Evolutionary conservation across 1,140 invertebrate species (phyloP).

Genomic region (Lordiphosa clarofinis): DNA sequence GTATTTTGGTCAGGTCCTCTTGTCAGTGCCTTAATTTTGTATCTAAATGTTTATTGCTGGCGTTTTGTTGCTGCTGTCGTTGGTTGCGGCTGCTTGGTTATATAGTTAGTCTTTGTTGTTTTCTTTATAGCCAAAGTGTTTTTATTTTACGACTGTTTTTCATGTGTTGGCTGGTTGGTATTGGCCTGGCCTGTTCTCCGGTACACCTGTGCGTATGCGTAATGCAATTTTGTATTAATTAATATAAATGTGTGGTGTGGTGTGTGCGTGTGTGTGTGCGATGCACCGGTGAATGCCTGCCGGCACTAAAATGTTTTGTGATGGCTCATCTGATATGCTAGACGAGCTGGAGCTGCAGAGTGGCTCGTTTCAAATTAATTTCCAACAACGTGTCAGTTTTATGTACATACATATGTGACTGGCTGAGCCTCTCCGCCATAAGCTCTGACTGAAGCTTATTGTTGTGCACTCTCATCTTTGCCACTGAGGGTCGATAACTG

Average conservation of each 20-base stretch:
- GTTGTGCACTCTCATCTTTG: slow-evolving; percentile 20
- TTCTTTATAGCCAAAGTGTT: slow-evolving; percentile 57
- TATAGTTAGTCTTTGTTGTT: slow-evolving; percentile 32
- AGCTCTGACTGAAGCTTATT: slow-evolving; percentile 27
- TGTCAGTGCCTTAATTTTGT: slow-evolving; percentile 35
- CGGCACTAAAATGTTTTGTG: slow-evolving; percentile 53
- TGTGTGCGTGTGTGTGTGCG: slow-evolving; percentile 25
- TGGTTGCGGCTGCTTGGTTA: slow-evolving; percentile 1
- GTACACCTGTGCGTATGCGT: slow-evolving; percentile 74
- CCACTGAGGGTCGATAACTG: slow-evolving; percentile 17
- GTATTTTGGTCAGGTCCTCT: slow-evolving; percentile 31
- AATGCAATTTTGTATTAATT: slow-evolving; percentile 76
- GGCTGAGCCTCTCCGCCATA: too few relatives aligned
- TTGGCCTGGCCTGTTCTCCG: slow-evolving; percentile 2
- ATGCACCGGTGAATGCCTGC: slow-evolving; percentile 21
- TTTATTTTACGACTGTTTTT: slow-evolving; percentile 71
- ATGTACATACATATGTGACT: slow-evolving; percentile 15
- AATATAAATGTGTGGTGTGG: slow-evolving; percentile 44
- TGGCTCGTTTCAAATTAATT: slow-evolving; percentile 69
- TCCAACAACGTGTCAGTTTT: slow-evolving; percentile 62
- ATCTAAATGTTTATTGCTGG: slow-evolving; percentile 39
- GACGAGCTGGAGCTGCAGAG: slow-evolving; percentile 6
- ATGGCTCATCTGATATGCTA: slow-evolving; percentile 51
- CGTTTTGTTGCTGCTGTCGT: slow-evolving; percentile 7
- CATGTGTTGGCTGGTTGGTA: slow-evolving; percentile 20